These are phyloP conservation scores for Heliconius eleuchia DNA, from an alignment of 1,140 invertebrate species.

Conservation along the genomic window DNA sequence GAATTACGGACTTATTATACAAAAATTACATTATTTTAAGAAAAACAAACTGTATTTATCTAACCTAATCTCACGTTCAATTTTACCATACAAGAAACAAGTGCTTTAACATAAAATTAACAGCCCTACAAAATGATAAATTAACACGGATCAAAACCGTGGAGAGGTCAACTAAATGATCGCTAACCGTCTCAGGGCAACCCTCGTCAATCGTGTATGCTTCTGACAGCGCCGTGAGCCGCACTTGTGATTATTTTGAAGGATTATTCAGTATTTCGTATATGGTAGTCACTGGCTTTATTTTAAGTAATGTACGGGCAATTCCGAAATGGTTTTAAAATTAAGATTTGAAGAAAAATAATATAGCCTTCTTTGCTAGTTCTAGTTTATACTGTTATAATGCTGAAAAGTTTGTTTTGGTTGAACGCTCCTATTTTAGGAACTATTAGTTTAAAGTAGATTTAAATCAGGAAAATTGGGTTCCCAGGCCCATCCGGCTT, in stretches of 20 bases:
- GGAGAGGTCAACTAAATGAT: conserved; percentile 65
- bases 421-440: no score
- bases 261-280: conserved; percentile 32
- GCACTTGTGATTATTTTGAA: conserved; percentile 37
- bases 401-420: no score
- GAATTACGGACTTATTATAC: no score
- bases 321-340: not conserved
- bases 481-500: no score
- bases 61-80: no score
- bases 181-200: conserved; percentile 44
- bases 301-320: not conserved
- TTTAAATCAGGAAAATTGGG: no score
- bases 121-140: conserved; percentile 47
- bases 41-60: no score
- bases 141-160: conserved; percentile 54
- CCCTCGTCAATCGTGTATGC: conserved; percentile 65
- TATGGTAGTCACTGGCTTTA: not conserved
- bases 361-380: not conserved
- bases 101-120: conserved; percentile 12
- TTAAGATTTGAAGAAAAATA: not conserved
- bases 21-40: no score
- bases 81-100: not conserved
- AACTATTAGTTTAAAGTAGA: no score
- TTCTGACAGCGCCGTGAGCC: conserved; percentile 48
- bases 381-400: no score